Percentiles rank a stretch among this genome's conserved stretches.
Conservation (phyloP, 2,113 vertebrate species). For the Anser brachyrhynchus region DNA sequence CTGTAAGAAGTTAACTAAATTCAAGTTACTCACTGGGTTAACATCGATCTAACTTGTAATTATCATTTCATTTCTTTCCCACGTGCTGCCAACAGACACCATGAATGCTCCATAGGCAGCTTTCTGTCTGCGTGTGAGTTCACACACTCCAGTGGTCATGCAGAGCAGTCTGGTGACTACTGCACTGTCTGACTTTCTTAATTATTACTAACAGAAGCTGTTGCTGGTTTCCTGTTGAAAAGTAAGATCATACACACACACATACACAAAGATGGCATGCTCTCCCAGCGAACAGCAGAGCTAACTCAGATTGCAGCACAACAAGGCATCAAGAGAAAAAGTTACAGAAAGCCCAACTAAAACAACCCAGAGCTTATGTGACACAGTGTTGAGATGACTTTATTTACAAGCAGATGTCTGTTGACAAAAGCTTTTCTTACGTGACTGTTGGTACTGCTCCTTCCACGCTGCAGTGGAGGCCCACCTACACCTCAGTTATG, state of each 20-base stretch:
- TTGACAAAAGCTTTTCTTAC: neutral
- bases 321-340: neutral
- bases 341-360: neutral
- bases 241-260: neutral
- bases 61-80: conserved; percentile 4
- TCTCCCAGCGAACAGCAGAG: neutral
- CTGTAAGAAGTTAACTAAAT: conserved; percentile 23
- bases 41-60: conserved; percentile 10
- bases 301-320: neutral
- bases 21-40: conserved; percentile 26
- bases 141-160: neutral
- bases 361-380: neutral
- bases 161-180: neutral
- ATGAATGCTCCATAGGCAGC: neutral
- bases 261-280: neutral
- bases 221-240: neutral
- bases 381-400: neutral
- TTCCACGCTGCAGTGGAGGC: neutral
- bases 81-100: neutral
- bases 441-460: neutral
- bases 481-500: neutral
- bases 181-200: neutral
- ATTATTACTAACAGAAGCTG: neutral
- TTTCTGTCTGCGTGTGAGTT: neutral
- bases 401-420: neutral